Evolutionary conservation across 2,797 vertebrate species (phyloP).

Genomic region (Muraenolepis orangiensis): DNA sequence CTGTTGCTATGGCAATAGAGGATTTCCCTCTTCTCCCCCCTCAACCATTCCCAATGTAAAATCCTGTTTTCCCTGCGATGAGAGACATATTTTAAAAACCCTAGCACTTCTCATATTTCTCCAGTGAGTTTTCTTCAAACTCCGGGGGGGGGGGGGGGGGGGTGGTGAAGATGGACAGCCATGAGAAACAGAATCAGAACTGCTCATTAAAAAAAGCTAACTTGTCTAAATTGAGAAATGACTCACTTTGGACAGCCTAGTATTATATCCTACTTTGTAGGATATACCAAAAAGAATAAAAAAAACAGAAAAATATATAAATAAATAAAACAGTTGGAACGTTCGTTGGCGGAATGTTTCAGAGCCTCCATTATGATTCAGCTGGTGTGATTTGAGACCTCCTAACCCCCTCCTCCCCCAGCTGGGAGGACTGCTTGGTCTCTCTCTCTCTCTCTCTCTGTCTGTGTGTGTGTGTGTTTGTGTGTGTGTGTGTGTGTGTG

Average conservation of each 20-base stretch:
- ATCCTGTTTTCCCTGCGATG: slow-evolving; percentile 17
- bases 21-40: neutral
- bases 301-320: too few relatives aligned
- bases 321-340: too few relatives aligned
- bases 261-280: neutral
- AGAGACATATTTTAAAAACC: neutral
- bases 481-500: too few relatives aligned
- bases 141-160: too few relatives aligned
- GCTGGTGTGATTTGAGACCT: neutral
- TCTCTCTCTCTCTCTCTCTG: too few relatives aligned
- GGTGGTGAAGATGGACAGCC: neutral
- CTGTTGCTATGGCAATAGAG: neutral
- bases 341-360: neutral
- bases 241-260: neutral
- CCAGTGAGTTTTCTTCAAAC: neutral
- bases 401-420: neutral
- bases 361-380: neutral
- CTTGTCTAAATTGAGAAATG: neutral
- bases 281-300: too few relatives aligned
- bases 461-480: too few relatives aligned
- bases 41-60: neutral
- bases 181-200: neutral
- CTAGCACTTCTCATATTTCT: neutral
- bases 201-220: neutral
- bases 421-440: too few relatives aligned